phyloP scores from a whole-genome alignment of 2,797 vertebrate genomes.

The Sardinella longiceps region DNA sequence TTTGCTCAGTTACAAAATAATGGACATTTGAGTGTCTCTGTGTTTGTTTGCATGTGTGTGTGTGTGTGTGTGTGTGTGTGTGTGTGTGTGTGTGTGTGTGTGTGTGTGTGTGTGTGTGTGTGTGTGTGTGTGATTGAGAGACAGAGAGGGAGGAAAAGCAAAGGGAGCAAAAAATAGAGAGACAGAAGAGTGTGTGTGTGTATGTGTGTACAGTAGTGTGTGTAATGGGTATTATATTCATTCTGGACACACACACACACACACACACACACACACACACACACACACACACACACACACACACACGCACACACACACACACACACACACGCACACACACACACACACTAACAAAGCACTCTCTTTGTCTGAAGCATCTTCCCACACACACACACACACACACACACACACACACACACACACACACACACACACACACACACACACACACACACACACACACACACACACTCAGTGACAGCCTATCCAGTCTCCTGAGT shows the following conservation, averaged over 20 bases:
- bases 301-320: neutral
- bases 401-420: neutral
- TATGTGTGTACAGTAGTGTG: neutral
- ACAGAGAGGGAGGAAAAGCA: too few relatives aligned
- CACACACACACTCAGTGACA: conserved; percentile 1
- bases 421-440: neutral
- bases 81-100: neutral
- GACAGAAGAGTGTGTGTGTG: conserved; percentile 14
- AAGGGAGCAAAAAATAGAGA: too few relatives aligned
- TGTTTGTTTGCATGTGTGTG: neutral
- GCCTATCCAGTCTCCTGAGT: neutral
- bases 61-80: neutral
- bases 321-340: neutral
- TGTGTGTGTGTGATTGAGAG: neutral
- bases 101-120: neutral
- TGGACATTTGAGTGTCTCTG: neutral
- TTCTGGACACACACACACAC: too few relatives aligned
- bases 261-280: too few relatives aligned
- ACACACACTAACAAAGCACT: neutral
- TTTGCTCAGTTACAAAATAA: neutral
- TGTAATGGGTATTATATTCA: too few relatives aligned
- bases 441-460: neutral
- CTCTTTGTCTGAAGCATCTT: neutral
- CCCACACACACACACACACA: neutral
- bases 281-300: neutral